A percentile compares a stretch with the other conserved stretches of the same genome.
Evolutionary conservation across 2,113 vertebrate genomes (phyloP).

Genomic region (Alexandromys fortis): DNA sequence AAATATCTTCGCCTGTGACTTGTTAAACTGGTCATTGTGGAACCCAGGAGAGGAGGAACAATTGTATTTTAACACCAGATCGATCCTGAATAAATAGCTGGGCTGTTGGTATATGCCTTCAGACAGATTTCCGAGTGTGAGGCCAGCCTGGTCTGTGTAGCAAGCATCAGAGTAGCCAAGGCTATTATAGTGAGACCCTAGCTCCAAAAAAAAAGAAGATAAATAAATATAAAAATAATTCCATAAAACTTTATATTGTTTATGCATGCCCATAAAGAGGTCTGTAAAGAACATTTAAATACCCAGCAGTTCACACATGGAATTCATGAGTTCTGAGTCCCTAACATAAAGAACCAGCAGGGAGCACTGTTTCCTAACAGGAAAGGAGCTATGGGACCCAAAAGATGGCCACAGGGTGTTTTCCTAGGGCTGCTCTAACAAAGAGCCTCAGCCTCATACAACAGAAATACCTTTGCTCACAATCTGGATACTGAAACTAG

Average conservation of each 20-base stretch:
- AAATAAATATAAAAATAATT: neutral
- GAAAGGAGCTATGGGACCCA: neutral
- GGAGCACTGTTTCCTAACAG: constrained; percentile 12
- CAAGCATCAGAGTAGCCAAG: neutral
- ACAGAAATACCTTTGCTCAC: neutral
- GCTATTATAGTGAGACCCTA: neutral
- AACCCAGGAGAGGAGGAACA: neutral
- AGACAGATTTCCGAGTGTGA: neutral
- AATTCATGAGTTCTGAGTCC: neutral
- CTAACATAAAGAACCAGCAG: constrained; percentile 16
- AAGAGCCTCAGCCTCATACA: fast-evolving
- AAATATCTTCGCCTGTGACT: neutral
- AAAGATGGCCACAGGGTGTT: fast-evolving
- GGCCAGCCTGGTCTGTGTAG: neutral
- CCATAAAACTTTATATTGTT: neutral
- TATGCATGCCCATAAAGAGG: neutral
- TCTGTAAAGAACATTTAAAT: neutral
- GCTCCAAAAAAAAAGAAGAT: neutral
- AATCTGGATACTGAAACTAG: neutral
- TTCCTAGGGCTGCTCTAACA: fast-evolving
- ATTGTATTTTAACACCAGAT: neutral
- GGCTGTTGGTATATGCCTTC: neutral
- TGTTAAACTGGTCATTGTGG: neutral
- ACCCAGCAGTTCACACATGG: neutral
- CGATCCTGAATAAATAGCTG: no score